These are phyloP conservation scores for Parochlus steinenii DNA, from an alignment of 2,888 invertebrate genomes.

Conservation along the genomic window DNA sequence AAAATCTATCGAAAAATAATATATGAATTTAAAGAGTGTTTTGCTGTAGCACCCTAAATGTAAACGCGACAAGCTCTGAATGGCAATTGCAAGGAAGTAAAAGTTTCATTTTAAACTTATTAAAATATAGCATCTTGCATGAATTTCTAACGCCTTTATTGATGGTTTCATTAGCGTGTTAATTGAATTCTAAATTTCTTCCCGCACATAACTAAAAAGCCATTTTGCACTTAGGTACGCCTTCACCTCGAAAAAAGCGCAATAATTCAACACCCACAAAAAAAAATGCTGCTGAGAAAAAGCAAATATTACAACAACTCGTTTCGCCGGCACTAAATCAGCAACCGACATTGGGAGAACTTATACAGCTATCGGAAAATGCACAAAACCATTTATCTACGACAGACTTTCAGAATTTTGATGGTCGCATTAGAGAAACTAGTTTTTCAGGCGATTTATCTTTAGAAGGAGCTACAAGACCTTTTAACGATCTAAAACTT, in stretches of 20 bases:
- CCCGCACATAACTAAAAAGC: no score
- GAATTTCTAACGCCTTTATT: no score
- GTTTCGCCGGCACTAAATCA: slow-evolving; percentile 49
- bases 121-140: no score
- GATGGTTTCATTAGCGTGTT: no score
- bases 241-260: slow-evolving; percentile 60
- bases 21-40: no score
- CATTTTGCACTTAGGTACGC: slow-evolving; percentile 39
- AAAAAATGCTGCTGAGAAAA: slow-evolving; percentile 61
- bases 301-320: slow-evolving; percentile 62
- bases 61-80: no score
- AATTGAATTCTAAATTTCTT: no score
- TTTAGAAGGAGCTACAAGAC: slow-evolving; percentile 26
- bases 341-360: slow-evolving; percentile 46
- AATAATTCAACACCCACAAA: slow-evolving; percentile 64
- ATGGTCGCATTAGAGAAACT: slow-evolving; percentile 46
- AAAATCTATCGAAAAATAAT: no score
- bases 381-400: slow-evolving; percentile 34
- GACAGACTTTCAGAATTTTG: slow-evolving; percentile 32
- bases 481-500: slow-evolving; percentile 43
- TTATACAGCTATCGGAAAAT: slow-evolving; percentile 54
- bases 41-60: no score
- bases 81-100: no score
- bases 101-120: no score
- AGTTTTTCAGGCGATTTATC: slow-evolving; percentile 38